These are phyloP conservation scores for Halcyon badia DNA, from an alignment of 2,797 vertebrate genomes.

Conservation along the genomic window DNA sequence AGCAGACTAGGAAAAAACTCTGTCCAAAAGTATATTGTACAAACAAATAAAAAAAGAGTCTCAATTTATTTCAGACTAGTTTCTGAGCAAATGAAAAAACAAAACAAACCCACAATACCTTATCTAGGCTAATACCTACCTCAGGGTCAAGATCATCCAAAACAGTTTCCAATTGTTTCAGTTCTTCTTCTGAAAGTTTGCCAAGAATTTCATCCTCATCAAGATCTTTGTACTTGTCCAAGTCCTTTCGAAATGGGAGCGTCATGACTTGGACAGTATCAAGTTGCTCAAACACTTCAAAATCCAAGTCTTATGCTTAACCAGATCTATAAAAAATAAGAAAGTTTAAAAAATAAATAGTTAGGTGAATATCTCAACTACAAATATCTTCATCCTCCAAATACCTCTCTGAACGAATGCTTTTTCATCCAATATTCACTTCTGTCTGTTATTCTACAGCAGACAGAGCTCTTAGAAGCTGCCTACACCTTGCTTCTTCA, in stretches of 20 bases:
- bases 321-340: conserved; percentile 12
- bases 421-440: not conserved
- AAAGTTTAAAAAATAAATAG: not conserved
- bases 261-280: conserved; percentile 83
- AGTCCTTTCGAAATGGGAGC: conserved; percentile 91
- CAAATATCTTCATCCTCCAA: not conserved
- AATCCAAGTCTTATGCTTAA: not conserved
- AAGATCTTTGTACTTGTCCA: conserved; percentile 96
- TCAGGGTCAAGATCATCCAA: conserved; percentile 98
- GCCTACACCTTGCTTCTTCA: not conserved
- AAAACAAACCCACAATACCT: not conserved
- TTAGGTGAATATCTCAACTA: not conserved
- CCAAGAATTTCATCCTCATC: conserved; percentile 96
- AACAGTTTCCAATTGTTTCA: conserved; percentile 95
- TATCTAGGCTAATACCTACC: conserved; percentile 77
- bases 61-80: not conserved
- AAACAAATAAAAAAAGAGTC: not conserved
- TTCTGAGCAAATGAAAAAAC: not conserved
- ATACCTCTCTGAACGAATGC: not conserved
- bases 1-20: not conserved
- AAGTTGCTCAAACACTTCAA: not conserved
- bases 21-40: not conserved
- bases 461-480: not conserved
- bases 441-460: not conserved
- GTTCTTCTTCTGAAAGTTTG: conserved; percentile 91